phyloP scores from a whole-genome alignment of 2,888 invertebrate genomes.

The Dorcus parallelipipedus region DNA sequence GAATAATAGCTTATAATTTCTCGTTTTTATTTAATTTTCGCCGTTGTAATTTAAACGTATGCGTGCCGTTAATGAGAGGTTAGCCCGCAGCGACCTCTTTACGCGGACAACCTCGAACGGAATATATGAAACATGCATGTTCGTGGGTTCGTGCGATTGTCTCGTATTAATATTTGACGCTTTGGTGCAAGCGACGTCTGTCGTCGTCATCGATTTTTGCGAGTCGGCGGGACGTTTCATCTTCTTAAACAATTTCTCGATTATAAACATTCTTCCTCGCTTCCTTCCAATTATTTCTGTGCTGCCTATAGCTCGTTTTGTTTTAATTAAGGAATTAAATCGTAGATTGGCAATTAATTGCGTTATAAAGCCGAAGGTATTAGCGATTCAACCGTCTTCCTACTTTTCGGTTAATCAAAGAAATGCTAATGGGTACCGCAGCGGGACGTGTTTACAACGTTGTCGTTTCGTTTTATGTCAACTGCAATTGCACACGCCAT shows the following conservation, averaged over 20 bases:
- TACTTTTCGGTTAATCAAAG: constrained; percentile 25
- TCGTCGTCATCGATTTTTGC: too few species aligned
- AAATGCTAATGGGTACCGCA: constrained; percentile 28
- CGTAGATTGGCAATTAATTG: too few species aligned
- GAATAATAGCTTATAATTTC: neutral
- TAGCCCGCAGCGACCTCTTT: neutral
- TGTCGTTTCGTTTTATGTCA: constrained; percentile 34
- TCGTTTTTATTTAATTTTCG: constrained; percentile 1
- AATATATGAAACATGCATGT: constrained; percentile 1
- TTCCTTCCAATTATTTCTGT: too few species aligned
- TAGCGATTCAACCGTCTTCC: constrained; percentile 3
- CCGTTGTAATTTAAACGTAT: neutral
- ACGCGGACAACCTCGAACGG: neutral
- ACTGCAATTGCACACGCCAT: constrained; percentile 29
- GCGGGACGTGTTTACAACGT: constrained; percentile 30
- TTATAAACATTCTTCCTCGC: too few species aligned
- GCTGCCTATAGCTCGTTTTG: too few species aligned
- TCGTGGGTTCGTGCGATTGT: constrained; percentile 24
- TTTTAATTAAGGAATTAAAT: too few species aligned
- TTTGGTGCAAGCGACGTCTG: neutral
- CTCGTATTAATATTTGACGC: constrained; percentile 21
- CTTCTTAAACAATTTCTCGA: too few species aligned
- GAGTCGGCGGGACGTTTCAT: too few species aligned
- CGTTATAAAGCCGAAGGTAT: too few species aligned
- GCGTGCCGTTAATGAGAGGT: constrained; percentile 1